Evolutionary conservation across 2,888 invertebrate genomes (phyloP), one percentile per base, ranked within the genome.

Genomic region (Hemicrepidius hirtus): DNA sequence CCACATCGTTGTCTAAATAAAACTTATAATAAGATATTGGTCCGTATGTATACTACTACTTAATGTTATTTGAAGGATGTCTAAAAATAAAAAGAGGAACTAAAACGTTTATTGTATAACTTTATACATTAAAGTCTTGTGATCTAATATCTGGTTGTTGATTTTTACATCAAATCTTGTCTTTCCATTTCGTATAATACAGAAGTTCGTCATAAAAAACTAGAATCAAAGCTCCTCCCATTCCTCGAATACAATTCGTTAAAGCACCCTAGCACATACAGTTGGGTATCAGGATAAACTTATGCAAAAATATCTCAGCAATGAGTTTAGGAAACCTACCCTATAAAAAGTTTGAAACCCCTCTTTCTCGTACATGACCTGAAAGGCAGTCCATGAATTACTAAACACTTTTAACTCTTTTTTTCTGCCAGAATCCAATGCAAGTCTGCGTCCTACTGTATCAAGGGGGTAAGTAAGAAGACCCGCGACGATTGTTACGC

Each of bases 181-280:
- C 13, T 24, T 69, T 55, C 63, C 53, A 63, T 9, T 64, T 37
- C 0, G 69, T 55, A 13, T 55, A 64, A 40, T 57, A 28, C 4
- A 46, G 18, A 37, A 78, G 57, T 64, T 76, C 78, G 37, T 78
- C 76, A 50, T 76, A 76, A 41, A 76, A 50, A n/a, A 78, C 78
- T 40, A 78, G 67, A 24, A 78, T 71, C 44, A 77, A 46, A 49
- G 78, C 78, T 20, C 75, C 68, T 32, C 76, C 74, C 0, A 73
- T 53, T 49, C 73, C 71, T 41, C 75, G 37, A 16, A 78, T 10
- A 24, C 71, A 65, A 28, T 77, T 77, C 0, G 74, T 71, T 18
- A 75, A 40, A 0, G 67, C 73, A 6, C 78, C 68, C 68, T 68
- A 35, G 18, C 35, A 55, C n/a, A n/a, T n/a, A n/a, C n/a, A n/a